phyloP scores from a whole-genome alignment of 2,888 invertebrate species.

The Bedellia somnulentella region DNA sequence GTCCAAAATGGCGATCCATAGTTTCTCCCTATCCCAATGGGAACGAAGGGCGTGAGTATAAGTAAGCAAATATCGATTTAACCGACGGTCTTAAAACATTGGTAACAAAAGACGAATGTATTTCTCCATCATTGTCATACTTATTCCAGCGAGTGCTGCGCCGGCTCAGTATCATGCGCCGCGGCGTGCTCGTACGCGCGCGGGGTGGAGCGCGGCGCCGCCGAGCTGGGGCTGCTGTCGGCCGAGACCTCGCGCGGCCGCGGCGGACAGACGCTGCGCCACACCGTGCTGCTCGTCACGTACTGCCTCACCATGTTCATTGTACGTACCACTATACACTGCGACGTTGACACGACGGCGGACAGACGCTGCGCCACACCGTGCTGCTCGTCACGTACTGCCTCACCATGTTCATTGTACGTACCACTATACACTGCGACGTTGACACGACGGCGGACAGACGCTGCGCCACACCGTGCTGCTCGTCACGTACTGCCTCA shows the following conservation, averaged over 20 bases:
- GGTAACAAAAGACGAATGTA: too few species aligned
- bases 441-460: conserved; percentile 62
- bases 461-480: conserved; percentile 80
- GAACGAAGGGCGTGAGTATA: too few species aligned
- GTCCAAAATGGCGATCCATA: too few species aligned
- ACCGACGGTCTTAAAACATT: too few species aligned
- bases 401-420: conserved; percentile 87
- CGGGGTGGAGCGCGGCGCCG: conserved; percentile 36
- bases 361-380: conserved; percentile 78
- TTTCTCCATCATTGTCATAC: too few species aligned
- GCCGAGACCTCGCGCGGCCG: conserved; percentile 34
- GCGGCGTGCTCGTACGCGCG: conserved; percentile 28
- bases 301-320: conserved; percentile 87
- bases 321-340: conserved; percentile 54
- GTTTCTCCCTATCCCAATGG: too few species aligned
- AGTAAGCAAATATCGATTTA: too few species aligned
- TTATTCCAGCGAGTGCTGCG: conserved; percentile 24
- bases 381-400: conserved; percentile 78
- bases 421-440: conserved; percentile 20
- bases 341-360: conserved; percentile 26
- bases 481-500: conserved; percentile 75
- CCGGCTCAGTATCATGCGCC: conserved; percentile 23
- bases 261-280: conserved; percentile 73
- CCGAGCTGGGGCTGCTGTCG: conserved; percentile 35
- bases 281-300: conserved; percentile 79